These are phyloP conservation scores for Channa striata DNA, from an alignment of 2,797 vertebrate genomes.

Conservation along the genomic window DNA sequence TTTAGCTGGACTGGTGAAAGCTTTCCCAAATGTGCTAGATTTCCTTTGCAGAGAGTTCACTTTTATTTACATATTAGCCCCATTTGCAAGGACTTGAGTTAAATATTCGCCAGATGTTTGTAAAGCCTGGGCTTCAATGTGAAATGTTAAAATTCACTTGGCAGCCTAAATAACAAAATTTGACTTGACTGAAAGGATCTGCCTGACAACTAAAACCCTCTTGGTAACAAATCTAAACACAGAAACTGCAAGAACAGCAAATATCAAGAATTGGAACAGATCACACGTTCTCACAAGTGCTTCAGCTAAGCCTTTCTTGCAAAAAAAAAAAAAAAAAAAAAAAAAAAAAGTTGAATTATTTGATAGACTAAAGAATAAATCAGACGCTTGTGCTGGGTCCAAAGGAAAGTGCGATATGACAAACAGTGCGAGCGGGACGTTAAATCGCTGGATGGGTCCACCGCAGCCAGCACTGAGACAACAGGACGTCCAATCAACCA, in stretches of 20 bases:
- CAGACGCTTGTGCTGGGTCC: neutral
- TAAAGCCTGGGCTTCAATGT: neutral
- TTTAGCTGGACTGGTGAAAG: no score
- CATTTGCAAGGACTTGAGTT: neutral
- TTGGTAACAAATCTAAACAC: neutral
- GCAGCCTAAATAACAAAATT: neutral
- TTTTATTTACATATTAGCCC: no score
- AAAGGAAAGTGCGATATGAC: neutral
- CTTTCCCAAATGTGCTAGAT: no score
- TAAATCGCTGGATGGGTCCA: neutral
- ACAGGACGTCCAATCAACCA: neutral
- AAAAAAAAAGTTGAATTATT: no score
- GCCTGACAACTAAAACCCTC: no score
- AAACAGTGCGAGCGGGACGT: slow-evolving; percentile 7
- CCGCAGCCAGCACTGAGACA: neutral
- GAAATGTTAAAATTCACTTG: no score
- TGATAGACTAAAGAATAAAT: neutral
- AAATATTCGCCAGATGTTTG: neutral
- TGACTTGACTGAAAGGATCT: neutral
- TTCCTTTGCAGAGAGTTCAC: no score
- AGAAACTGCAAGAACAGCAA: neutral
- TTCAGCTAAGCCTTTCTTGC: neutral
- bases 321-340: neutral
- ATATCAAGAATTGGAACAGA: no score
- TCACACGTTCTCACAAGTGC: neutral